Percentiles rank a stretch among this genome's conserved stretches.
Evolutionary conservation across 2,888 invertebrate species (phyloP).

Genomic region (Steinernema carpocapsae): DNA sequence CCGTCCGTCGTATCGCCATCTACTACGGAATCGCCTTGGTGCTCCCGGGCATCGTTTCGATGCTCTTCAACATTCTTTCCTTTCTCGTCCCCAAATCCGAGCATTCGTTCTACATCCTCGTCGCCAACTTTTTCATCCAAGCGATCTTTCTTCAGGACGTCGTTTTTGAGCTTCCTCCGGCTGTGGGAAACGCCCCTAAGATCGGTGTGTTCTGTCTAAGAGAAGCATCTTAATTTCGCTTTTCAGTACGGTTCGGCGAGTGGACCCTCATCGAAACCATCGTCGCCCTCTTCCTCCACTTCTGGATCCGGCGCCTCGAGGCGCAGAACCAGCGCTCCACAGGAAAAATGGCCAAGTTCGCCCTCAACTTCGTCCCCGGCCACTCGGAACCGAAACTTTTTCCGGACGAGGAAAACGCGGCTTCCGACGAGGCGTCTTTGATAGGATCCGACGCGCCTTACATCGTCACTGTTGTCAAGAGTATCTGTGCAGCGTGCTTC

Average conservation of each 20-base stretch:
- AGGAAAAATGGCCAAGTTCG: neutral
- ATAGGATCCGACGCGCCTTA: neutral
- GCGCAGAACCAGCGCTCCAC: neutral
- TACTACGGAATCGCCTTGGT: slow-evolving; percentile 46
- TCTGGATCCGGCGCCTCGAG: slow-evolving; percentile 24
- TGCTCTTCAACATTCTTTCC: slow-evolving; percentile 46
- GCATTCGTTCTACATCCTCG: slow-evolving; percentile 47
- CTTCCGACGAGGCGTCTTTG: neutral
- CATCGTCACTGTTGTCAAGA: neutral
- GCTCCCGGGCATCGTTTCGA: slow-evolving; percentile 41
- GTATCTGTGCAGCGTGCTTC: slow-evolving; percentile 8
- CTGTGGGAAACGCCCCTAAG: slow-evolving; percentile 45
- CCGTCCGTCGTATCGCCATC: slow-evolving; percentile 41
- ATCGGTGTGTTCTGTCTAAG: too few relatives aligned
- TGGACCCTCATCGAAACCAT: slow-evolving; percentile 9
- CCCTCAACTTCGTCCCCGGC: slow-evolving; percentile 18
- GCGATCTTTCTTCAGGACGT: slow-evolving; percentile 56
- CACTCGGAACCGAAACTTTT: neutral
- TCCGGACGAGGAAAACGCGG: neutral
- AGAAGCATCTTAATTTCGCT: neutral
- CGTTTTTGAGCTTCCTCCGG: slow-evolving; percentile 49
- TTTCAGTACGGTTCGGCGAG: slow-evolving; percentile 8
- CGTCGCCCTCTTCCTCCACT: slow-evolving; percentile 6
- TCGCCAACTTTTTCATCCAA: slow-evolving; percentile 55
- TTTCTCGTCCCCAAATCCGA: slow-evolving; percentile 45